Percentiles rank a stretch among this genome's conserved stretches.
These are phyloP conservation scores for Trissolcus japonicus DNA, from an alignment of 2,888 invertebrate species.

Conservation along the genomic window DNA sequence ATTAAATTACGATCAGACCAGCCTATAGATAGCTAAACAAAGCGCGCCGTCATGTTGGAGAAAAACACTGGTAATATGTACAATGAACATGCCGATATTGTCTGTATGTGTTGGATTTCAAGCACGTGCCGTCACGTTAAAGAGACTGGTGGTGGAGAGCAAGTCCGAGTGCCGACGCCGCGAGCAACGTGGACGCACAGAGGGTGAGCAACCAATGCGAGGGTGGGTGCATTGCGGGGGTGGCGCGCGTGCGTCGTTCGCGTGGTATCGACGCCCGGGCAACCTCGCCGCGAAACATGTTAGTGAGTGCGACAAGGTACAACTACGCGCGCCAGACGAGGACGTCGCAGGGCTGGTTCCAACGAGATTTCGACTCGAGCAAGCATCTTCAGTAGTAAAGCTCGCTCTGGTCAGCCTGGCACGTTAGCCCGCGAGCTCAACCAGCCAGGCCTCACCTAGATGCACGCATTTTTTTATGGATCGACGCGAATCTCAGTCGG, in stretches of 20 bases:
- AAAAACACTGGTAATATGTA: conserved; percentile 17
- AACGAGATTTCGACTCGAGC: conserved; percentile 40
- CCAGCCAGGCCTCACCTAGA: not conserved
- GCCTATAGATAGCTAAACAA: not conserved
- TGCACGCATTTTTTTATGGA: no score
- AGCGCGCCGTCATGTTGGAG: not conserved
- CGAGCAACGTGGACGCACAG: conserved; percentile 28
- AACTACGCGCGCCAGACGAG: conserved; percentile 52
- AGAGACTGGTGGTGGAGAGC: conserved; percentile 17
- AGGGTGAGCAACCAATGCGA: conserved; percentile 66
- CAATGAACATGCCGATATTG: conserved; percentile 15
- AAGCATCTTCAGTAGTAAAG: conserved; percentile 69
- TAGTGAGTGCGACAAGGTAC: conserved; percentile 41
- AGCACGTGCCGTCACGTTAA: conserved; percentile 36
- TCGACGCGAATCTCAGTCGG: no score
- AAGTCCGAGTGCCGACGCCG: conserved; percentile 1
- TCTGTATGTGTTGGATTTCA: conserved; percentile 11
- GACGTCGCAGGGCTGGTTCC: conserved; percentile 54
- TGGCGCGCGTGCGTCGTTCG: conserved; percentile 73
- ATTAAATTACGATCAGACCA: not conserved
- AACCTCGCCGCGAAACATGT: conserved; percentile 29
- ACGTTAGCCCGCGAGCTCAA: conserved; percentile 42
- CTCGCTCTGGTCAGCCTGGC: conserved; percentile 71
- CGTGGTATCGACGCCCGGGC: conserved; percentile 73
- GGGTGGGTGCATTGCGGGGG: conserved; percentile 65